Evolutionary conservation across 2,113 vertebrate species (phyloP).

Genomic region (Eira barbara): DNA sequence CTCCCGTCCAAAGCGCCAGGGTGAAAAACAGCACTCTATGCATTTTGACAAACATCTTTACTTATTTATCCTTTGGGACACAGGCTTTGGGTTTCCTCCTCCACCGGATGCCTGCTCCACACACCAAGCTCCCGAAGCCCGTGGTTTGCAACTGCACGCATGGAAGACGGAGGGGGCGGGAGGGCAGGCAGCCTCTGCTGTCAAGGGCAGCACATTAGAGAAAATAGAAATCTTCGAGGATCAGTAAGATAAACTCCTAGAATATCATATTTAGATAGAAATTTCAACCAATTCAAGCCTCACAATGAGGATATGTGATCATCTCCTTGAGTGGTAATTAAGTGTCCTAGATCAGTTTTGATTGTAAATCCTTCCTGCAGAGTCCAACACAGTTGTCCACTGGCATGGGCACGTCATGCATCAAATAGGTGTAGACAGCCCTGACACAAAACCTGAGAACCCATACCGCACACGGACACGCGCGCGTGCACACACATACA

Average conservation of each 20-base stretch:
- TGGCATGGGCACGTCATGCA: not conserved
- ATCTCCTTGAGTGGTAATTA: not conserved
- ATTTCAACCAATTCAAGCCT: not conserved
- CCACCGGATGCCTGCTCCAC: not conserved
- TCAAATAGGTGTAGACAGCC: not conserved
- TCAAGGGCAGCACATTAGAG: not conserved
- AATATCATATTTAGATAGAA: slow-evolving; percentile 24
- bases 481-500: not conserved
- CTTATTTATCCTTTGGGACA: not conserved
- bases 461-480: not conserved
- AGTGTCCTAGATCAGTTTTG: not conserved
- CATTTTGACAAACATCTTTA: not conserved
- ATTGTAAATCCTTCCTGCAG: not conserved
- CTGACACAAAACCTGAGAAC: not conserved
- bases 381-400: not conserved
- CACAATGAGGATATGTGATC: not conserved
- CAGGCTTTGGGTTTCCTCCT: not conserved
- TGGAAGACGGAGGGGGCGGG: not conserved
- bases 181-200: not conserved
- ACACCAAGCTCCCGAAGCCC: not conserved
- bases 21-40: not conserved
- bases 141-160: not conserved
- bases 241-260: not conserved
- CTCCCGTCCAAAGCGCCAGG: not conserved
- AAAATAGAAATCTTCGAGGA: not conserved